Base-by-base conservation (phyloP, 2,797 vertebrate genomes). In the Sebastes reedi region DNA sequence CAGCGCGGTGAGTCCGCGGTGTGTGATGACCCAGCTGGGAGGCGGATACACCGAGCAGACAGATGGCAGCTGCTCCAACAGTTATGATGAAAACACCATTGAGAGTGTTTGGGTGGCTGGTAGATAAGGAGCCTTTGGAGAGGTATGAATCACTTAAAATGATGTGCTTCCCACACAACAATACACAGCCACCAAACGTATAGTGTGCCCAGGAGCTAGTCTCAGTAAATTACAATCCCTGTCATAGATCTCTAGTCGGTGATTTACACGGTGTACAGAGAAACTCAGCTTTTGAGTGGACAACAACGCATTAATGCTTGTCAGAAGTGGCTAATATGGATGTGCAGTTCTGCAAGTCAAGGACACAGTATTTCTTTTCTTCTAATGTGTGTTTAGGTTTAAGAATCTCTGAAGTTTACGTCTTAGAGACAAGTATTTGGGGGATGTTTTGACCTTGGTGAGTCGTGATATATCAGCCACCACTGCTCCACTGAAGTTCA, bases 81-180 rank as follows among this genome's bases (percentile, higher is more conserved):
- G 72, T 86, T 82, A 80, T 6, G 61, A 88, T 67, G 64, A 81
- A 67, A 80, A 84, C 64, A 77, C 27, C 52, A 42, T 32, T 67
- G 68, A 74, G 80, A 42, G 60, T 79, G 61, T 87, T 85, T 81
- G 70, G 83, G 46, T 76, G 68, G 62, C 76, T 69, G 75, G 46
- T 54, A 83, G 80, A 81, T 84, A 74, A 90, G 79, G 64, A 85
- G 59, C 32, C 64, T 78, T 72, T 85, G 27, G 75, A 82, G 73
- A 82, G 67, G 25, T 46, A 66, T 72, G 83, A 84, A 85, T 85
- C 83, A 78, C 77, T 79, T 81, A 67, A 78, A 88, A 80, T 67
- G 56, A 74, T 78, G 20, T 67, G 46, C 46, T 84, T 46, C 64
- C 46, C 58, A 71, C 36, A 65, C 66, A 68, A 42, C 71, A 80